Evolutionary conservation across 2,797 vertebrate genomes (phyloP), one percentile per base, ranked within the genome.

Genomic region (Scyliorhinus canicula): DNA sequence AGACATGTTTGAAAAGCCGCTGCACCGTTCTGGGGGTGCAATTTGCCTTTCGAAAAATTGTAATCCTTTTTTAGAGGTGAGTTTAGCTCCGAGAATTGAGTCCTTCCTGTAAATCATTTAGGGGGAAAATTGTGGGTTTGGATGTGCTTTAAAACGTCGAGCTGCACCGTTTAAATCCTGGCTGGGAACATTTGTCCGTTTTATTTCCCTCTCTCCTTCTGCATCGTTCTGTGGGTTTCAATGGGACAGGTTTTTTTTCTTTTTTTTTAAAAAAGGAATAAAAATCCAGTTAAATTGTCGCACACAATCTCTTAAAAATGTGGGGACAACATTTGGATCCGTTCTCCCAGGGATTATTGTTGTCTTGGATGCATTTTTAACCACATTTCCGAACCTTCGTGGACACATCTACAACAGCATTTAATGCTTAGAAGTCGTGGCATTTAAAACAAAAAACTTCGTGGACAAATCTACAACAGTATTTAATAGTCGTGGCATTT

Each of bases 1-100:
- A 90, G 86, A 90, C 88, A 91, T 91, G 57, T 65, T 91, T 60
- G 86, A 90, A n/a, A 90, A 90, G 55, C n/a, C n/a, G 31, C 57
- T 90, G 55, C 55, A 90, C 55, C 50, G 4, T 88, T 55, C 19
- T 55, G 12, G 11, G 35, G 86, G 86, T n/a, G 57, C 35, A 60
- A n/a, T 90, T 90, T 90, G 35, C 19, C 55, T 60, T 31, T 63
- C 2, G 86, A 21, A 90, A 90, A n/a, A 90, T n/a, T n/a, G 55
- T 55, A 60, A 60, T 16, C 5, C 35, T 90, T 90, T 57, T 90
- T 90, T 57, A 16, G 55, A 90, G 86, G 86, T 60, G n/a, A 90
- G 44, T 24, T 12, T 35, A 4, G 86, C 57, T 16, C 55, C 16
- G 55, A 14, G 4, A 35, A 60, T 60, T 60, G 88, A 91, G 60